phyloP scores from a whole-genome alignment of 2,113 vertebrate species.

The Neomonachus schauinslandi region DNA sequence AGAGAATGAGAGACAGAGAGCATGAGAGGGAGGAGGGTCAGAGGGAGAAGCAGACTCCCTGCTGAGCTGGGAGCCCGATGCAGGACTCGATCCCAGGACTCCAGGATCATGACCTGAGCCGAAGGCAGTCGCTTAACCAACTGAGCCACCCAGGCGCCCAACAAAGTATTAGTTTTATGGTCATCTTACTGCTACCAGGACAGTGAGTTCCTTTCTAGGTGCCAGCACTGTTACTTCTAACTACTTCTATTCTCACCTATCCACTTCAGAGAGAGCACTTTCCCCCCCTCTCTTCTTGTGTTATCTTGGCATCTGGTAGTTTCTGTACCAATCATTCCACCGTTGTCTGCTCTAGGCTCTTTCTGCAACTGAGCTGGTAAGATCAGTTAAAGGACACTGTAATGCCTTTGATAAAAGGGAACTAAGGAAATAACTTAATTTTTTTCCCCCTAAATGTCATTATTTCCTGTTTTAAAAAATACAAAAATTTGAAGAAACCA shows the following conservation, averaged over 20 bases:
- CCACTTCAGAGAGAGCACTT: not conserved
- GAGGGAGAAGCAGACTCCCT: no score
- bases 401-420: constrained; percentile 27
- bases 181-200: constrained; percentile 17
- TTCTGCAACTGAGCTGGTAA: not conserved
- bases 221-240: not conserved
- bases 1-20: no score
- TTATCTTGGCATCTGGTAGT: not conserved
- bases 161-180: not conserved
- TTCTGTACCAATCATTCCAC: not conserved
- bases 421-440: not conserved
- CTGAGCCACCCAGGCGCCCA: no score
- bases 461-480: constrained; percentile 44
- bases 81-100: no score
- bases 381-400: not conserved
- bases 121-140: no score
- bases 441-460: not conserved
- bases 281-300: not conserved
- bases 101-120: no score
- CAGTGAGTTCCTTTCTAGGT: not conserved
- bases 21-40: no score
- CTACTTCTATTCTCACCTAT: not conserved
- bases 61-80: no score
- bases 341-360: not conserved
- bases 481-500: constrained; percentile 38